Base-by-base conservation (phyloP, 2,113 vertebrate genomes). In the Sakesphorus luctuosus region DNA sequence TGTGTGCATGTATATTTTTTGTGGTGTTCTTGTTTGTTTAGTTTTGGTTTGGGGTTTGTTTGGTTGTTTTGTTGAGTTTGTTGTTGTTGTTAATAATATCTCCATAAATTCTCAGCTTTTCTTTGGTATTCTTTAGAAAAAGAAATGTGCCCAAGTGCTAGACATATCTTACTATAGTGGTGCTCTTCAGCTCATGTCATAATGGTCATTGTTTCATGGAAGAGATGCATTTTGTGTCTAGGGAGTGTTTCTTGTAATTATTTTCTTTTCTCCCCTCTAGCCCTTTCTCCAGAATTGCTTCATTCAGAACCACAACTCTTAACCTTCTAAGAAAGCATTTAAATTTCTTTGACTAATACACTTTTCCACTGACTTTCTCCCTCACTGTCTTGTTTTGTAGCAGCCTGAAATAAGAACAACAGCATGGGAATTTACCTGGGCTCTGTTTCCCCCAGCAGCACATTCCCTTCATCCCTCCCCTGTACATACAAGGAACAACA, bases 371-470 rank as follows among this genome's bases (percentile, higher is more conserved):
- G 91, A 86, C 68, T 73, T 95, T 47, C 69, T 96, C 83, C 84
- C 76, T 96, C 69, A 7, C 74, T 95, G 43, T 72, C 87, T 76
- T 95, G 68, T 69, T 96, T 91, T 95, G 72, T 77, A 76, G 75
- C 89, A 96, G 90, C 68, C 52, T 91, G 87, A 91, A 96, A 86
- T 73, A 73, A 92, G 81, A 96, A 71, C 93, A 67, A 35, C 24
- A 73, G 47, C 7, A 5, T 77, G 75, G 90, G 68, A 89, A 93
- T 85, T 85, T 71, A 84, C 78, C 79, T 93, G 73, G 83, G 26
- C 86, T 92, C 80, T 91, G 10, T 72, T 87, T 94, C 69, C n/a
- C 43, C 10, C 53, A 87, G 90, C 76, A 94, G 38, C 38, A 44
- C 76, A 79, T 46, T 81, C 44, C 17, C 35, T 87, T 66, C 33